phyloP scores from a whole-genome alignment of 2,113 vertebrate genomes.

The Nothobranchius kuhntae region DNA sequence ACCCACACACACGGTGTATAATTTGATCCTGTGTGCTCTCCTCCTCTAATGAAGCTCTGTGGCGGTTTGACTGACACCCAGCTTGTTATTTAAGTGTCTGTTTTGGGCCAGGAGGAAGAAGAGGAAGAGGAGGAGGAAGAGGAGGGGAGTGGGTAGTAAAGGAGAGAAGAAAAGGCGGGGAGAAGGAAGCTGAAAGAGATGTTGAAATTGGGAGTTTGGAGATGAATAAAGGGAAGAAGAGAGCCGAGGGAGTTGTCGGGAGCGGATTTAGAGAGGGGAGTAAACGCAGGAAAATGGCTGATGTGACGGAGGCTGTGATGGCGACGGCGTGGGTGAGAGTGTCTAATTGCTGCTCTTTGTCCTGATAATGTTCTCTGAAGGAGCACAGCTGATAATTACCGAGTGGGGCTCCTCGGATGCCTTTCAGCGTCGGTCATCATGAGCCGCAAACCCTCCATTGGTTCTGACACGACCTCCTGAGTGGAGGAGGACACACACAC shows the following conservation, averaged over 20 bases:
- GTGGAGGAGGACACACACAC: conserved; percentile 14
- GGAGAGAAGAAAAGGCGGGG: conserved; percentile 18
- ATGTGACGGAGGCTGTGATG: conserved; percentile 44
- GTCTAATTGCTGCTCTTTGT: conserved; percentile 80
- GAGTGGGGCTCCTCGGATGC: conserved; percentile 52
- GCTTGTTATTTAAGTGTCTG: conserved; percentile 67
- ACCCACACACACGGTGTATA: conserved; percentile 47
- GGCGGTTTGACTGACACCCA: conserved; percentile 71
- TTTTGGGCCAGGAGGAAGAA: conserved; percentile 52
- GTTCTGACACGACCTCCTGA: conserved; percentile 61
- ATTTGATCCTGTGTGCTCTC: conserved; percentile 69
- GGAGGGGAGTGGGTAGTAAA: not conserved
- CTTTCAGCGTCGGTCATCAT: conserved; percentile 73
- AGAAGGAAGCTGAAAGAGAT: conserved; percentile 29
- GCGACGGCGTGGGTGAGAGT: conserved; percentile 37
- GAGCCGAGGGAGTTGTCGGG: conserved; percentile 17
- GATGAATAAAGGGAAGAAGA: conserved; percentile 30
- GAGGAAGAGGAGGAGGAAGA: conserved; percentile 26
- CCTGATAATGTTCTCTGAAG: conserved; percentile 80
- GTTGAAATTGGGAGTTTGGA: conserved; percentile 16
- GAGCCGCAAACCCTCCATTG: conserved; percentile 62
- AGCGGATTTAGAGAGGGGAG: conserved; percentile 10
- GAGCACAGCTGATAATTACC: conserved; percentile 80
- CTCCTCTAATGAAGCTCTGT: conserved; percentile 73
- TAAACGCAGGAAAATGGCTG: conserved; percentile 22